Evolutionary conservation across 2,888 invertebrate species (phyloP).

Genomic region (Adelognathus sp.): DNA sequence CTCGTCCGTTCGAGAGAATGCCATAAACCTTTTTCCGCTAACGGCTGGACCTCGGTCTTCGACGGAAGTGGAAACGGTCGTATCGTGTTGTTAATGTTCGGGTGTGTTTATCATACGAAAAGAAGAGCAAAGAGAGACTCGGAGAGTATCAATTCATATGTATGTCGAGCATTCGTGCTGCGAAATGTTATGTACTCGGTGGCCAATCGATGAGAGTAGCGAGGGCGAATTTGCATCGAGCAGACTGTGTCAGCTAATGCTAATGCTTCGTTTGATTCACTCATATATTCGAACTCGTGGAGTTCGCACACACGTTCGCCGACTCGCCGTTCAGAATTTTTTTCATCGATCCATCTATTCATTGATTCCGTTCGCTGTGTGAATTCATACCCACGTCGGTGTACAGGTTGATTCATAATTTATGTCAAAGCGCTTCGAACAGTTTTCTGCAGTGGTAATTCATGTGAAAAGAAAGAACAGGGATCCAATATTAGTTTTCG

Average conservation of each 20-base stretch:
- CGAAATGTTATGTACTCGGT: background rate
- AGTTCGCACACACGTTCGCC: background rate
- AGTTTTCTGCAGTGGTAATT: too few relatives aligned
- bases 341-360: slow-evolving; percentile 9
- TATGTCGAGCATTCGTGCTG: background rate
- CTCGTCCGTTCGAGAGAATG: background rate
- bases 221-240: slow-evolving; percentile 28
- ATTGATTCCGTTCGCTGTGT: slow-evolving; percentile 6
- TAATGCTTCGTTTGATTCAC: background rate
- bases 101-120: background rate
- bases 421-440: too few relatives aligned
- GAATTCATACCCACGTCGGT: too few relatives aligned
- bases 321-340: too few relatives aligned
- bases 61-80: background rate
- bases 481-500: too few relatives aligned
- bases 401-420: too few relatives aligned
- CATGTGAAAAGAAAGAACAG: too few relatives aligned
- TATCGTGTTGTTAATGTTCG: too few relatives aligned
- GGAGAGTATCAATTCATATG: too few relatives aligned
- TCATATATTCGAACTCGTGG: slow-evolving; percentile 15
- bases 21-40: background rate
- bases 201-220: background rate
- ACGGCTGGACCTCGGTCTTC: background rate
- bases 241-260: slow-evolving; percentile 36
- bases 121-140: background rate